These are phyloP conservation scores for Cremastinae sp. DNA, from an alignment of 2,888 invertebrate genomes.

Conservation along the genomic window DNA sequence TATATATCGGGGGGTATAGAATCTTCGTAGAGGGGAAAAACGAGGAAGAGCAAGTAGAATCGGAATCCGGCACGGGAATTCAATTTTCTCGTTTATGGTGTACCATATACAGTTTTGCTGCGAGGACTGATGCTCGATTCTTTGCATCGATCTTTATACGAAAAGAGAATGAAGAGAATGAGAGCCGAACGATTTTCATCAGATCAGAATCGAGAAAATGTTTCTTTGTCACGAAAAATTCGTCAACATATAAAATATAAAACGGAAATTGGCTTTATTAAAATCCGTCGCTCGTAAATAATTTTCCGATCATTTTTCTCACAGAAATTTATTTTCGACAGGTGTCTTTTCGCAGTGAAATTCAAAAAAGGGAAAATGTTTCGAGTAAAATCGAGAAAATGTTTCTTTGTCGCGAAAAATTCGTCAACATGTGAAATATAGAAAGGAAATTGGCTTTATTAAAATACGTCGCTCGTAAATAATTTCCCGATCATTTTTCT, in stretches of 20 bases:
- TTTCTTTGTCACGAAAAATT: slow-evolving; percentile 27
- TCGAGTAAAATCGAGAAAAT: slow-evolving; percentile 40
- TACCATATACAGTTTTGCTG: slow-evolving; percentile 30
- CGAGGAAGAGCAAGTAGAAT: slow-evolving; percentile 10
- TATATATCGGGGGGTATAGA: slow-evolving; percentile 39
- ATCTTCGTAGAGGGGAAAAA: not conserved
- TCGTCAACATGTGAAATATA: not conserved
- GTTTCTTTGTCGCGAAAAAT: slow-evolving; percentile 33
- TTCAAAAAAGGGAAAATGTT: not conserved
- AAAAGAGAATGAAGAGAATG: not conserved
- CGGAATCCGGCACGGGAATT: slow-evolving; percentile 53
- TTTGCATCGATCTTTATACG: slow-evolving; percentile 17
- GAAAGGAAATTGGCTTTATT: too few relatives aligned
- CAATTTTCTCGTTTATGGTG: slow-evolving; percentile 62
- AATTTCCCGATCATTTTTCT: too few relatives aligned
- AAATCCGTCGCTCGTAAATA: too few relatives aligned
- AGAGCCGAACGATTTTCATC: slow-evolving; percentile 36
- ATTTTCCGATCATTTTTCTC: too few relatives aligned
- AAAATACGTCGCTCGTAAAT: too few relatives aligned
- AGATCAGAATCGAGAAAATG: slow-evolving; percentile 39
- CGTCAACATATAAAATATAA: too few relatives aligned
- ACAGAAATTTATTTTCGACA: too few relatives aligned
- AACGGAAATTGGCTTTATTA: too few relatives aligned
- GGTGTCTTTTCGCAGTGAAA: not conserved
- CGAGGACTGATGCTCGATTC: not conserved